A percentile compares a stretch with the other conserved stretches of the same genome.
These are phyloP conservation scores for Probosciger aterrimus DNA, from an alignment of 2,113 vertebrate species.

Conservation along the genomic window DNA sequence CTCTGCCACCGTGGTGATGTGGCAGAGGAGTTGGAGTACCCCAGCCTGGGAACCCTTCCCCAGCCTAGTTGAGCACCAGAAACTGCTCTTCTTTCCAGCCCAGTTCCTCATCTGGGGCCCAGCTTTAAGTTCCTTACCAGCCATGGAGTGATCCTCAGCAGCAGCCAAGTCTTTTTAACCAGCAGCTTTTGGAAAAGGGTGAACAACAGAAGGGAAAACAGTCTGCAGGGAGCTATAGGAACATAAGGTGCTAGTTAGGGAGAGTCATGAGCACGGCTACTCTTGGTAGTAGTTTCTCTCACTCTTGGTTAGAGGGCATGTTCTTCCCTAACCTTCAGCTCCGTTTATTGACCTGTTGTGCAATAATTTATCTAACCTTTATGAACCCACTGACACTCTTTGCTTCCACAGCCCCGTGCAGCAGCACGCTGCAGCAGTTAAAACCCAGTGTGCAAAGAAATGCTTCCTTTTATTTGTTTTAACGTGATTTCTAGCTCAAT, in stretches of 20 bases:
- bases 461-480: background rate
- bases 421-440: background rate
- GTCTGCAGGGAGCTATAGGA: background rate
- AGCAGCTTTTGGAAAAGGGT: background rate
- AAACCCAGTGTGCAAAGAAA: background rate
- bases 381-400: background rate
- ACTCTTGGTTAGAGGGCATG: background rate
- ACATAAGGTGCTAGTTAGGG: fast-evolving
- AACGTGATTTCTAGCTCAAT: background rate
- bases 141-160: background rate
- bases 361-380: background rate
- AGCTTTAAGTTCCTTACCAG: background rate
- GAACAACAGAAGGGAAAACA: background rate
- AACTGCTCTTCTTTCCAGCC: background rate
- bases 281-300: background rate
- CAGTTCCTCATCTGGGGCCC: background rate
- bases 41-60: background rate
- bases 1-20: background rate
- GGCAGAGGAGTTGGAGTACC: background rate
- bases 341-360: background rate
- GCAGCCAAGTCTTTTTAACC: background rate
- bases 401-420: background rate
- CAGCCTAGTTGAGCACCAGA: background rate
- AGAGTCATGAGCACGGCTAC: background rate
- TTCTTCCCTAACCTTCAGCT: background rate